Evolutionary conservation across 2,888 invertebrate species (phyloP), one percentile per base, ranked within the genome.

Genomic region (Cosmia pyralina): DNA sequence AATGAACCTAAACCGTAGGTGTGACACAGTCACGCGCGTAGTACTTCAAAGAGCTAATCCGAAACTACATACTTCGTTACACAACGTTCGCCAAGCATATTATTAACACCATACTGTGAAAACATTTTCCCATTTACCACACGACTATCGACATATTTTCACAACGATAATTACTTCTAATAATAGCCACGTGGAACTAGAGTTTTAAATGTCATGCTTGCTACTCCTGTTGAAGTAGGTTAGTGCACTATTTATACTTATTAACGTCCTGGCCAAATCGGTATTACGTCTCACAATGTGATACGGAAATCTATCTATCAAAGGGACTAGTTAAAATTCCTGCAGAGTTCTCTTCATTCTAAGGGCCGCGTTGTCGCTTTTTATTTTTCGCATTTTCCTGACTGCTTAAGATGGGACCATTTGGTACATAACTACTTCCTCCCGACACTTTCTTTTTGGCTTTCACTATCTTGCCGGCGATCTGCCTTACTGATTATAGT

Each of bases 81-180:
- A 72, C 67, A 70, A 72, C 53, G 57, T 75, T 75, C 59, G 48
- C 57, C n/a, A 46, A 53, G 53, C 68, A 28, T 59, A 62, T 85
- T 86, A 76, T 85, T 86, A 76, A 62, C 86, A 77, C 52, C 59
- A 41, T 59, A 75, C 46, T 86, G 81, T 82, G 69, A 86, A 86
- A 44, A 77, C 53, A 78, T 71, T 83, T 83, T 83, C 81, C 77
- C 58, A 58, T 78, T 69, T 8, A 72, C 53, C n/a, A 44, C 65
- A 63, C 57, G 50, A 69, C 38, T 78, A 84, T 77, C 58, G 41
- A 68, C 59, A 65, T 60, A 68, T 83, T 75, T 72, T 66, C 68
- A 69, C 63, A 17, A 68, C 74, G 75, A 62, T 82, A 81, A 81
- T 84, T 72, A 58, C 46, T 70, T 64, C 76, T 81, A 80, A 66